Evolutionary conservation across 2,113 vertebrate species (phyloP), one percentile per base, ranked within the genome.

Genomic region (Corythoichthys intestinalis): DNA sequence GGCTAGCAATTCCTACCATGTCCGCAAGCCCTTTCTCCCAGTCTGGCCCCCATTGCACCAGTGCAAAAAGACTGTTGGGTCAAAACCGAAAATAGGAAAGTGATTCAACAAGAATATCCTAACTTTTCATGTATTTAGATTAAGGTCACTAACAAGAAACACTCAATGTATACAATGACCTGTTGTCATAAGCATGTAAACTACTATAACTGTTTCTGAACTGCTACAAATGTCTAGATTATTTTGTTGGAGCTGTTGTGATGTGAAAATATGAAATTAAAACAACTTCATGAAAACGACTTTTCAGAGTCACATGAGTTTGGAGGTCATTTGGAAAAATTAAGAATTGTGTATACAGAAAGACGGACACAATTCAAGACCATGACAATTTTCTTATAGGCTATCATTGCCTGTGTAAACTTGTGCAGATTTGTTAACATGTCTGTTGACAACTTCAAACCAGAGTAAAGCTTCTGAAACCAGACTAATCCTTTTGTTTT

Each of bases 21-120:
- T 38, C 34, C 70, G 56, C 61, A 85, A 65, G 46, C 77, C 77
- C 0, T 70, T 87, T 1, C 84, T 80, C 28, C 85, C 89, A 0
- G 17, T 72, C 0, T 53, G 57, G 6, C 77, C 84, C 1, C 77
- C 62, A 0, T 59, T 54, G 15, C 75, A 80, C 4, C 85, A 83
- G 48, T 14, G 15, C 54, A 90, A 73, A 49, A 89, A 70, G 57
- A 17, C 66, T 0, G 52, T 72, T 4, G 60, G 46, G 38, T 28
- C 52, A 38, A 91, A 85, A 74, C 8, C 64, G 44, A 80, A 78
- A 53, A 13, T 65, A 3, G 74, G 60, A 68, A 85, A 85, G 37
- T 78, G 70, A 76, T 17, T 53, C 20, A 17, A 52, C 5, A 61
- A 35, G 7, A 34, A n/a, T 10, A 14, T 35, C 14, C 13, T 10